phyloP scores from a whole-genome alignment of 2,888 invertebrate species.

The Parnassius apollo region DNA sequence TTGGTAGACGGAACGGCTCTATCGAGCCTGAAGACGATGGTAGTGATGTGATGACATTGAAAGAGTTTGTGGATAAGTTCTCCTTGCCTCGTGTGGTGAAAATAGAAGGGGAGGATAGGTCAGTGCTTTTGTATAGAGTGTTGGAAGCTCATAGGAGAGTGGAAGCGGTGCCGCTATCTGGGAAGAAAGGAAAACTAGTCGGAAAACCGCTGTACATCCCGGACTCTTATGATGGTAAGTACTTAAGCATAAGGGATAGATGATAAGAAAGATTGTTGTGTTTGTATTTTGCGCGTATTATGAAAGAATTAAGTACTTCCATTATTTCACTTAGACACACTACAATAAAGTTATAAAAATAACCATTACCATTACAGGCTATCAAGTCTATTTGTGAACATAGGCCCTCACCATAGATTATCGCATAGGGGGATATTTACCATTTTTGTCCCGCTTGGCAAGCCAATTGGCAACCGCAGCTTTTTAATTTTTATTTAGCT shows the following conservation, averaged over 20 bases:
- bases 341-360: too few relatives aligned
- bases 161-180: conserved; percentile 81
- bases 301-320: too few relatives aligned
- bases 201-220: conserved; percentile 83
- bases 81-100: conserved; percentile 82
- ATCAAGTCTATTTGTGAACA: too few relatives aligned
- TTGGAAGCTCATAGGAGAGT: conserved; percentile 83
- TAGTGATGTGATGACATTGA: conserved; percentile 74
- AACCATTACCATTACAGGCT: too few relatives aligned
- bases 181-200: conserved; percentile 80
- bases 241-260: not conserved
- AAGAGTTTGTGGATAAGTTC: conserved; percentile 83
- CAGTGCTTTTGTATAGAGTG: conserved; percentile 83
- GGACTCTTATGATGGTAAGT: conserved; percentile 85
- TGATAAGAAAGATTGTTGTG: too few relatives aligned
- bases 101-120: conserved; percentile 79
- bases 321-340: too few relatives aligned
- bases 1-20: conserved; percentile 66
- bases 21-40: conserved; percentile 70
- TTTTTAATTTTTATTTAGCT: too few relatives aligned
- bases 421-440: too few relatives aligned
- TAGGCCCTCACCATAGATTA: too few relatives aligned
- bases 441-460: too few relatives aligned
- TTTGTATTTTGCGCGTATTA: too few relatives aligned
- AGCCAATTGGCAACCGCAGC: too few relatives aligned